A percentile compares a stretch with the other conserved stretches of the same genome.
phyloP scores from a whole-genome alignment of 1,140 invertebrate genomes.

The Temnothorax curvispinosus region DNA sequence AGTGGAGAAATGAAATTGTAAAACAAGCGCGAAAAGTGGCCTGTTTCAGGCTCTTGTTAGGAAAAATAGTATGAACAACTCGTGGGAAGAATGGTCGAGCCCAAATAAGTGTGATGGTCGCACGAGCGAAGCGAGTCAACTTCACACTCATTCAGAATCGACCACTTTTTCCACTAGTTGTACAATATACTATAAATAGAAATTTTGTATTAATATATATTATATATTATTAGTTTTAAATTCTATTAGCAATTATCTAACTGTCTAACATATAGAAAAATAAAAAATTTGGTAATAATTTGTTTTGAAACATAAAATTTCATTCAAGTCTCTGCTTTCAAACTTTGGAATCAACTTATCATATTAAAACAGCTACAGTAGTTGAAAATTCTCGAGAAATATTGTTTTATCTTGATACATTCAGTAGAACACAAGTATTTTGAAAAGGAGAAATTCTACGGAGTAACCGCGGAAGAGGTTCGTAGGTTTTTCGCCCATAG shows the following conservation, averaged over 20 bases:
- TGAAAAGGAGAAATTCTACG: neutral
- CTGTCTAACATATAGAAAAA: neutral
- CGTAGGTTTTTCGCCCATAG: neutral
- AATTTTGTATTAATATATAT: neutral
- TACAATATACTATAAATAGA: neutral
- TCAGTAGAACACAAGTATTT: constrained; percentile 5
- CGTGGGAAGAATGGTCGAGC: no score
- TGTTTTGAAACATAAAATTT: neutral
- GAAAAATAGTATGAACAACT: no score
- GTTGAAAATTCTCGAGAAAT: constrained; percentile 5
- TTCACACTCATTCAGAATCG: no score
- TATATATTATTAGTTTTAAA: neutral
- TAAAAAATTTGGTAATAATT: neutral
- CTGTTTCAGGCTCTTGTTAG: no score
- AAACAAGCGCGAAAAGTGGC: no score
- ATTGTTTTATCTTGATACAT: constrained; percentile 29
- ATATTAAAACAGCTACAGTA: neutral
- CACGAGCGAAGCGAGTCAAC: no score
- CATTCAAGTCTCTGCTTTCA: neutral
- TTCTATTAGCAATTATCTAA: neutral
- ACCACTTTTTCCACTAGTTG: no score
- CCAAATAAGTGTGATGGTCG: no score
- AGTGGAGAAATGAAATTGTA: no score
- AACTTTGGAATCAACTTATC: constrained; percentile 17
- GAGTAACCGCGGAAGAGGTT: neutral